Evolutionary conservation across 2,888 invertebrate genomes (phyloP).

Genomic region (Drosophila borborema): DNA sequence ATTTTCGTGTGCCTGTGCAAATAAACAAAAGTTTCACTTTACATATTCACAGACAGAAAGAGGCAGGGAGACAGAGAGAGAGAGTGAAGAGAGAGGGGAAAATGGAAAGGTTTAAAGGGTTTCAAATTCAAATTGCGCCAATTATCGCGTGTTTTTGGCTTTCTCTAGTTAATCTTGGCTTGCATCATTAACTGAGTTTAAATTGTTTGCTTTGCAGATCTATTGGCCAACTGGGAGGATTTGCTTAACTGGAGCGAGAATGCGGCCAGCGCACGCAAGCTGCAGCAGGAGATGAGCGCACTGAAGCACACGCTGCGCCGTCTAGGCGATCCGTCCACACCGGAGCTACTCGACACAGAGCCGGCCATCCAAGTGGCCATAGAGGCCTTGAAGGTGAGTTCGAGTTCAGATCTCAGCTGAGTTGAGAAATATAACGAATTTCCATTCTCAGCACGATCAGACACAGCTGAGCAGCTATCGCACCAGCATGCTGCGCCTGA

Average conservation of each 20-base stretch:
- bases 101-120: background rate
- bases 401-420: background rate
- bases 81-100: background rate
- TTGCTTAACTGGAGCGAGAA: constrained; percentile 85
- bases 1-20: constrained; percentile 1
- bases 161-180: constrained; percentile 24
- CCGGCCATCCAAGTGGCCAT: constrained; percentile 85
- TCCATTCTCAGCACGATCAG: constrained; percentile 82
- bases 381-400: constrained; percentile 84
- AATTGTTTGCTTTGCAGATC: constrained; percentile 73
- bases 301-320: constrained; percentile 83
- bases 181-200: constrained; percentile 39
- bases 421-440: background rate
- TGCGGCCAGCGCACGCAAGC: constrained; percentile 84
- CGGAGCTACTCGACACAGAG: constrained; percentile 84
- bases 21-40: constrained; percentile 8
- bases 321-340: constrained; percentile 83
- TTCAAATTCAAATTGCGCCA: constrained; percentile 12
- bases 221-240: constrained; percentile 85
- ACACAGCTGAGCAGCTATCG: constrained; percentile 84
- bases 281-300: constrained; percentile 85
- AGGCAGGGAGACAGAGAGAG: background rate
- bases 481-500: constrained; percentile 85
- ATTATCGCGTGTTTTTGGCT: constrained; percentile 30
- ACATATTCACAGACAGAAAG: background rate